These are phyloP conservation scores for Littorina saxatilis DNA, from an alignment of 1,140 invertebrate genomes.

Conservation along the genomic window DNA sequence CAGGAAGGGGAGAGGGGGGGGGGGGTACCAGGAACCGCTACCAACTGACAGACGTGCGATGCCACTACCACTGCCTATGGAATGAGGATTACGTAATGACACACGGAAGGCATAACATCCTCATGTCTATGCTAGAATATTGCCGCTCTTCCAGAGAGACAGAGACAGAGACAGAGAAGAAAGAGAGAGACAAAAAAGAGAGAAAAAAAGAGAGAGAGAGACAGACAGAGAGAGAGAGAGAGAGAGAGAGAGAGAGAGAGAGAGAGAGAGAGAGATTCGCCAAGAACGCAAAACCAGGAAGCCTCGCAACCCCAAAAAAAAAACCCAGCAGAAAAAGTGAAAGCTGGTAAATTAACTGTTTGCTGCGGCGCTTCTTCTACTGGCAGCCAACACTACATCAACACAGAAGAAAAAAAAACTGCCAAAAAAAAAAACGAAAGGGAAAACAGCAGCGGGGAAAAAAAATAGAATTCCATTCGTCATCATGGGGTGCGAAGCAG, in stretches of 20 bases:
- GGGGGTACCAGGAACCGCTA: neutral
- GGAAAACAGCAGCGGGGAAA: neutral
- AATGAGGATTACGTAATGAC: neutral
- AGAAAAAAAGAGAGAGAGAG: too few relatives aligned
- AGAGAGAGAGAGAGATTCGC: neutral
- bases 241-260: neutral
- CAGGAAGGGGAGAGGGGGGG: neutral
- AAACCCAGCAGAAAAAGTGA: neutral
- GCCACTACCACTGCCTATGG: neutral
- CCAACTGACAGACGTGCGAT: neutral
- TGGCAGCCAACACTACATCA: too few relatives aligned
- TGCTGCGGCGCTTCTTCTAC: neutral
- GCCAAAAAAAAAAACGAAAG: too few relatives aligned
- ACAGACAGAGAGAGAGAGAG: neutral
- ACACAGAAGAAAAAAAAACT: too few relatives aligned
- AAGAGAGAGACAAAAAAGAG: neutral
- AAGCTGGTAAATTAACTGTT: neutral
- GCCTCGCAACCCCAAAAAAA: too few relatives aligned
- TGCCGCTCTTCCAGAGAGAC: neutral
- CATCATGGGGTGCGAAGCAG: neutral
- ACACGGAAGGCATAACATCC: neutral
- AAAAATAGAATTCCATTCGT: conserved; percentile 5
- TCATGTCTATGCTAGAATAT: neutral
- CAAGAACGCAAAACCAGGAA: too few relatives aligned
- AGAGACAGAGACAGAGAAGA: conserved; percentile 1